A percentile compares a stretch with the other conserved stretches of the same genome.
Conservation (phyloP, 2,888 invertebrate species). For the Alloplasta piceator region DNA sequence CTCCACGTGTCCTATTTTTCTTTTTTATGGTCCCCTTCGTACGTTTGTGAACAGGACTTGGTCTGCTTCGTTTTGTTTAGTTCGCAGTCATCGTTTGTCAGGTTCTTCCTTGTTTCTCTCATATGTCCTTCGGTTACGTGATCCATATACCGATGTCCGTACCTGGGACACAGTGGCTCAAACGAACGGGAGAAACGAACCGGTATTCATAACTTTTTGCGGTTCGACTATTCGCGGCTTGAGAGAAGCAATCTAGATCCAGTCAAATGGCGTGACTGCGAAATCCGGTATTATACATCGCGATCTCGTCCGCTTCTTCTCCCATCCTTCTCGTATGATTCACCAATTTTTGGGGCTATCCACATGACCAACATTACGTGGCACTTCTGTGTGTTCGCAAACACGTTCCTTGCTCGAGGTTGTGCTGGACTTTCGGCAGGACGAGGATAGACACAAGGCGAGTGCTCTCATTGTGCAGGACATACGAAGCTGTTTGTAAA, state of each 20-base stretch:
- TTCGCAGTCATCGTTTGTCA: slow-evolving; percentile 33
- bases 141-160: neutral
- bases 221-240: slow-evolving; percentile 71
- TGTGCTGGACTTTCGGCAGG: neutral
- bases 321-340: slow-evolving; percentile 24
- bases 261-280: slow-evolving; percentile 77
- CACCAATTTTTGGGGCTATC: slow-evolving; percentile 34
- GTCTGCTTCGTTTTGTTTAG: slow-evolving; percentile 43
- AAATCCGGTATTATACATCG: slow-evolving; percentile 72
- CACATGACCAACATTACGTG: neutral
- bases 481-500: neutral
- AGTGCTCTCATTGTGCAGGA: slow-evolving; percentile 26
- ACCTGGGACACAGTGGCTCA: neutral
- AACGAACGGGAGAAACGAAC: slow-evolving; percentile 65
- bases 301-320: slow-evolving; percentile 44
- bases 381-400: slow-evolving; percentile 25
- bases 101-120: neutral
- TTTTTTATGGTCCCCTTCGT: slow-evolving; percentile 42
- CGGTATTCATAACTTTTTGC: slow-evolving; percentile 72
- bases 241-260: slow-evolving; percentile 72
- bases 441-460: slow-evolving; percentile 4
- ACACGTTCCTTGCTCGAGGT: slow-evolving; percentile 28
- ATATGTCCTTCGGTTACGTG: neutral
- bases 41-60: slow-evolving; percentile 28
- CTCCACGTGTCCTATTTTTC: slow-evolving; percentile 44